A percentile compares a stretch with the other conserved stretches of the same genome.
Evolutionary conservation across 2,797 vertebrate genomes (phyloP).

Genomic region (Apogon hyalosoma): DNA sequence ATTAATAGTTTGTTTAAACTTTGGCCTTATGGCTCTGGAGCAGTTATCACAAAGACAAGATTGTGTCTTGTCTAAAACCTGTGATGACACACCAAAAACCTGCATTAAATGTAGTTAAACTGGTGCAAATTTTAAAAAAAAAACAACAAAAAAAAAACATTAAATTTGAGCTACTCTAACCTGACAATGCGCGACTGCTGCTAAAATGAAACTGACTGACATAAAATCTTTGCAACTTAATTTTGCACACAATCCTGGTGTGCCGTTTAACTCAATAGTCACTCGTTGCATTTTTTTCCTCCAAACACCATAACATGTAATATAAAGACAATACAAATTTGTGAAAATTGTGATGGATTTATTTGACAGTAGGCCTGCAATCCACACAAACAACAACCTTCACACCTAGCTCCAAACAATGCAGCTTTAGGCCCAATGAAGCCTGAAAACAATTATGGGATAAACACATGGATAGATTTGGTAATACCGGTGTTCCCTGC

Average conservation of each 20-base stretch:
- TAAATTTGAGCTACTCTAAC: background rate
- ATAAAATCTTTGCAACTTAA: no score
- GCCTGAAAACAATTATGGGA: constrained; percentile 27
- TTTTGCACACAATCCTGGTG: background rate
- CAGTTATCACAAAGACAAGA: background rate
- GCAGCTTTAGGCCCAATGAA: constrained; percentile 25
- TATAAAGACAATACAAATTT: constrained; percentile 37
- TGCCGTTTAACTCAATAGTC: background rate
- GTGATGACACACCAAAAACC: constrained; percentile 12
- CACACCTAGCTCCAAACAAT: constrained; percentile 41
- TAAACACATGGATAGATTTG: constrained; percentile 31
- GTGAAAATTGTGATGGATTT: constrained; percentile 17
- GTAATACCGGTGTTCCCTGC: constrained; percentile 10
- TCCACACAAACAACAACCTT: constrained; percentile 24
- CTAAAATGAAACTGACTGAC: constrained; percentile 7
- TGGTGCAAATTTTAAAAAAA: constrained; percentile 21
- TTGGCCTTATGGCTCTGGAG: constrained; percentile 4
- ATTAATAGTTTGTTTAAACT: constrained; percentile 22
- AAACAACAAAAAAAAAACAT: no score
- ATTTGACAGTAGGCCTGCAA: constrained; percentile 29
- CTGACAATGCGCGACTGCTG: background rate
- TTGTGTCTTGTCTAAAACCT: no score
- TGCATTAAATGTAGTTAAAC: constrained; percentile 18
- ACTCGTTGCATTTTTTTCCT: constrained; percentile 9
- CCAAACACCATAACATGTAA: constrained; percentile 25